Evolutionary conservation across 2,888 invertebrate genomes (phyloP).

Genomic region (Drosophila imparisetae): DNA sequence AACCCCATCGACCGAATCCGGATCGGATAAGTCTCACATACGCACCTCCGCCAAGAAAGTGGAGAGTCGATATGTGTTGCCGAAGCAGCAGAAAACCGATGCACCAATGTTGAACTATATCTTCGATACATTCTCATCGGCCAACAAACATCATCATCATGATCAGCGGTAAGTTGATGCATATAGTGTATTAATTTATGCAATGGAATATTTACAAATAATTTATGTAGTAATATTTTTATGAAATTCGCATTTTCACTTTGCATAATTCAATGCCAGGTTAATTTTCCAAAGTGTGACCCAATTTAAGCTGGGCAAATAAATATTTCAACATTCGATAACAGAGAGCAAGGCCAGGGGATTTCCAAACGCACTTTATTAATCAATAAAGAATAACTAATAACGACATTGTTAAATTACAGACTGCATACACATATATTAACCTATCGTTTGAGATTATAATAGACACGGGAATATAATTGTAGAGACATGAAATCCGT

Average conservation of each 20-base stretch:
- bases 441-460: background rate
- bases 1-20: conserved; percentile 43
- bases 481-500: conserved; percentile 5
- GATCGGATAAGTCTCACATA: conserved; percentile 41
- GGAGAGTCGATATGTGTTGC: conserved; percentile 83
- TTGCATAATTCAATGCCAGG: background rate
- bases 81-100: conserved; percentile 86
- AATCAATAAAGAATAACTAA: background rate
- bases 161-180: conserved; percentile 86
- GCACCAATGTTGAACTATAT: conserved; percentile 91
- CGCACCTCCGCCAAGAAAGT: conserved; percentile 73
- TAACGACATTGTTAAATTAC: background rate
- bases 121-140: conserved; percentile 89
- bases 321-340: background rate
- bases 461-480: background rate
- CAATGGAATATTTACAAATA: background rate
- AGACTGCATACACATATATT: background rate
- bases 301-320: conserved; percentile 5
- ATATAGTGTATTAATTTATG: background rate
- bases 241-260: background rate
- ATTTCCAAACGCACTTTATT: background rate
- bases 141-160: conserved; percentile 90
- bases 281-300: background rate
- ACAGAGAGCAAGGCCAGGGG: background rate
- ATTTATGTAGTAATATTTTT: background rate